Evolutionary conservation across 2,113 vertebrate genomes (phyloP).

Genomic region (Heterotilapia buettikoferi): DNA sequence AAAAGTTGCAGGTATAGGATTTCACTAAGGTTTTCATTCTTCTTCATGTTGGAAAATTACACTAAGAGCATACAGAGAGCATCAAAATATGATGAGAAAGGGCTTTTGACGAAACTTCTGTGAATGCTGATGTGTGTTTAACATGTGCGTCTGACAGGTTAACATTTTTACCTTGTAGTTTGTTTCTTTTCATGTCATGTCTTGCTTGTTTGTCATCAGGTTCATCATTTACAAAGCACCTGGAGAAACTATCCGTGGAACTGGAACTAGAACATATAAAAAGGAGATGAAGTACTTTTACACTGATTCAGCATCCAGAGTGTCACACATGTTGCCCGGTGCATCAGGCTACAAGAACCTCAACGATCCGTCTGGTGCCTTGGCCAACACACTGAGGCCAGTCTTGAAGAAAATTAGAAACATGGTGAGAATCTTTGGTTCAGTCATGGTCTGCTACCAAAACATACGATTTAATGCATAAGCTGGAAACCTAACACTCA

Average conservation of each 20-base stretch:
- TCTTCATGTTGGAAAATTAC: background rate
- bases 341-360: background rate
- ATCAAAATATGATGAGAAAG: background rate
- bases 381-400: background rate
- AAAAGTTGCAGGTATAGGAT: too few species aligned
- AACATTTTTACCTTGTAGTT: background rate
- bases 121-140: background rate
- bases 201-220: background rate
- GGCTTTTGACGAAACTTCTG: background rate
- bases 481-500: background rate
- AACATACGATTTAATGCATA: too few species aligned
- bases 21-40: background rate
- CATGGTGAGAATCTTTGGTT: background rate
- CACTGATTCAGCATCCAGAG: background rate
- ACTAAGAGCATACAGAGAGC: background rate
- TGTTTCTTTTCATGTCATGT: too few species aligned
- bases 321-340: accelerated
- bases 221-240: background rate
- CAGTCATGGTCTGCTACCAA: background rate
- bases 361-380: background rate
- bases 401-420: background rate
- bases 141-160: too few species aligned
- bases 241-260: background rate
- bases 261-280: too few species aligned
- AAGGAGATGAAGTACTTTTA: background rate